Conservation (phyloP, 2,113 vertebrate species). For the Lates calcarifer region DNA sequence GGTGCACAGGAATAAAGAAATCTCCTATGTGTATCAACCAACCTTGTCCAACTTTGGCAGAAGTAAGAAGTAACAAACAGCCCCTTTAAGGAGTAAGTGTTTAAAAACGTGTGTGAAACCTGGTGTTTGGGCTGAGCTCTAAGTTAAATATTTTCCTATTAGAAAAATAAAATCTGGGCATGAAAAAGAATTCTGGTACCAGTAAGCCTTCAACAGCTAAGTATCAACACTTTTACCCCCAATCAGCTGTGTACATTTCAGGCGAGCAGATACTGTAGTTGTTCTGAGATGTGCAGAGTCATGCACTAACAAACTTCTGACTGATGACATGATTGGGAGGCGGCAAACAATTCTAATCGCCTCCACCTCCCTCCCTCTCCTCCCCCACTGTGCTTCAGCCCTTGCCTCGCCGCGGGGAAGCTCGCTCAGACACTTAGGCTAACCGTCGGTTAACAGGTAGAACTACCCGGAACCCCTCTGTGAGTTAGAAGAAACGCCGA, state of each 20-base stretch:
- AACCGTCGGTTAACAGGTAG: slow-evolving; percentile 60
- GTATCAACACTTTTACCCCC: background rate
- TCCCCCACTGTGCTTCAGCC: slow-evolving; percentile 48
- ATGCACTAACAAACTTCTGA: slow-evolving; percentile 37
- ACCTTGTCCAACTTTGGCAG: too few species aligned
- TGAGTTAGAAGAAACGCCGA: slow-evolving; percentile 60
- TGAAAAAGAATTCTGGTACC: background rate
- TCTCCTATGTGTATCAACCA: too few species aligned
- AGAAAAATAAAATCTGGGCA: background rate
- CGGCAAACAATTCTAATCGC: slow-evolving; percentile 64
- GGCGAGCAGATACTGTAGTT: background rate
- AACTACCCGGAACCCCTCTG: slow-evolving; percentile 62
- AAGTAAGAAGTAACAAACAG: too few species aligned
- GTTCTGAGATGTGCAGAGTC: background rate
- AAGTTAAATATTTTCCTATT: background rate
- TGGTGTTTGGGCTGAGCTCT: background rate
- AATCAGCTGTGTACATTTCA: background rate
- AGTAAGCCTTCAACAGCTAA: background rate
- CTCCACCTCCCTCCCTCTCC: slow-evolving; percentile 20
- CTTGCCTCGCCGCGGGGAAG: slow-evolving; percentile 50
- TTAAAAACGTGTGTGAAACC: too few species aligned
- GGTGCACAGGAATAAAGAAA: too few species aligned
- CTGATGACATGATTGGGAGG: slow-evolving; percentile 70
- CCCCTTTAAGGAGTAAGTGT: too few species aligned
- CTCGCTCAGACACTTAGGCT: slow-evolving; percentile 63